Evolutionary conservation across 2,797 vertebrate genomes (phyloP).

Genomic region (Catharus ustulatus): DNA sequence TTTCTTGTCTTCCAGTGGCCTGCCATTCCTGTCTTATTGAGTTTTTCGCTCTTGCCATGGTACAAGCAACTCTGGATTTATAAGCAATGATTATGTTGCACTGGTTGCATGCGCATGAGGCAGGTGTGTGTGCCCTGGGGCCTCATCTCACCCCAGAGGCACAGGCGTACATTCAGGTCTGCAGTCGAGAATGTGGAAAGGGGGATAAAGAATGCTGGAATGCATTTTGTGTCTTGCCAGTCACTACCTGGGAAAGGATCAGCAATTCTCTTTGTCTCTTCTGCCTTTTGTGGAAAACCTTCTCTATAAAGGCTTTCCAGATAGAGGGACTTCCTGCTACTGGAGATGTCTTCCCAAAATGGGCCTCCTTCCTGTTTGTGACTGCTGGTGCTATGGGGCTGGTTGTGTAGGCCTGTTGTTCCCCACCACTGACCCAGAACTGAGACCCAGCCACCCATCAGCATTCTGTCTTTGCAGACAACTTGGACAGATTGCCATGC

Average conservation of each 20-base stretch:
- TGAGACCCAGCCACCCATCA: neutral
- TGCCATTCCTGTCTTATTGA: neutral
- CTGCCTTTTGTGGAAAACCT: neutral
- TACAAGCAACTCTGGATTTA: neutral
- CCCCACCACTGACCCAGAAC: neutral
- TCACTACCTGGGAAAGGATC: neutral
- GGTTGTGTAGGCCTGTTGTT: neutral
- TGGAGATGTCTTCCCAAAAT: neutral
- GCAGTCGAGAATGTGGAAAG: fast-evolving
- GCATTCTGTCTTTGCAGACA: neutral
- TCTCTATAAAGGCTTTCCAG: neutral
- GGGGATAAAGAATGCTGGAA: neutral
- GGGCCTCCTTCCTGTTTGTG: neutral
- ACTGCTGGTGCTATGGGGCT: neutral
- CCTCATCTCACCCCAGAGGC: neutral
- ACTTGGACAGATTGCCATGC: neutral
- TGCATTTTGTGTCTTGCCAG: neutral
- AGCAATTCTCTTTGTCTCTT: neutral
- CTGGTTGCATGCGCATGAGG: fast-evolving
- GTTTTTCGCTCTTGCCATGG: neutral
- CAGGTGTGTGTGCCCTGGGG: fast-evolving
- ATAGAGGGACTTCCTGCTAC: neutral
- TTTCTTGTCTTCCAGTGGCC: neutral
- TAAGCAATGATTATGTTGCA: neutral
- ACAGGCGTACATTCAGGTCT: fast-evolving